Base-by-base conservation (phyloP, 2,888 invertebrate genomes). In the Diadromus collaris region DNA sequence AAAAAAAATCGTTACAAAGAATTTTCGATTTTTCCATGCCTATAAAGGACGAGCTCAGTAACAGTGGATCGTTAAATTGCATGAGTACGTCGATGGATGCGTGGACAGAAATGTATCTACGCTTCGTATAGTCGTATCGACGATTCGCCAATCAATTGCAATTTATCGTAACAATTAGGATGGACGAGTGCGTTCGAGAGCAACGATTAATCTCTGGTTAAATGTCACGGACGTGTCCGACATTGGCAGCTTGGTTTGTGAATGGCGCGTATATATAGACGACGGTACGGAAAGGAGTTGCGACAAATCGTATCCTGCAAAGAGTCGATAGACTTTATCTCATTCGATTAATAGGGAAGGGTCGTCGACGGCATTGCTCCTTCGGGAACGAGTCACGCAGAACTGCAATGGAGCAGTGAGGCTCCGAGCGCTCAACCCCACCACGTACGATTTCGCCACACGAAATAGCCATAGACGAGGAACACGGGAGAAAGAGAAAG, bases 291-390 rank as follows among this genome's bases (percentile, higher is more conserved):
- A 58, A 60, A 71, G 38, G 73, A 69, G 64, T 60, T 60, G 51
- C 41, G 9, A 60, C 69, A 51, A 60, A 65, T 64, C 65, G 46
- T 27, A 46, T 51, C 54, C 13, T 38, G 46, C 44, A 9, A 34
- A 70, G 74, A 56, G 70, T 74, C 61, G 70, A 75, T 70, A 58
- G 54, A 24, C 16, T 29, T 38, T 38, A 38, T 48, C 60, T 69
- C 64, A 44, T 29, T 38, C 46, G 54, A 72, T 65, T 70, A 44
- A 67, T 38, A 38, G 13, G 13, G 38, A 13, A 38, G 38, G 24
- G 56, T 16, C 68, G 63, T 24, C 78, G 70, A 71, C 71, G 79
- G 76, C 79, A 72, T 79, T 69, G 56, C 72, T 79, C 79, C 79
- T 72, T 38, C 34, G 75, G 64, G 79, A 51, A 1, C 51, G 51